Base-by-base conservation (phyloP, 2,888 invertebrate species). In the Nebria brevicollis region DNA sequence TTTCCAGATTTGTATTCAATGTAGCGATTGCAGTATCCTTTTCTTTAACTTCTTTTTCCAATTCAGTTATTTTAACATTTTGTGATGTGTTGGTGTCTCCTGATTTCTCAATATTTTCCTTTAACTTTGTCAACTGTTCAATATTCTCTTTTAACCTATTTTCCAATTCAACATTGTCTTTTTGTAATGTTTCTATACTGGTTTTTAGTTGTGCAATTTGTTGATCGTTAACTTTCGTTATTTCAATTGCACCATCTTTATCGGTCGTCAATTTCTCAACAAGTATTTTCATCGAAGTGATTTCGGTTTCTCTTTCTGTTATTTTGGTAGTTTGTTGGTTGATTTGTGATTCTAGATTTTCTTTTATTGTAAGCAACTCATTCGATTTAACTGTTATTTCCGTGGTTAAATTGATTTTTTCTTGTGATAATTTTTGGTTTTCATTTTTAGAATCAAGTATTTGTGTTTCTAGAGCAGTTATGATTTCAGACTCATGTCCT, bases 1-100 rank as follows among this genome's bases (percentile, higher is more conserved):
- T 80, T 75, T 86, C 85, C 84, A 90, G 90, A 73, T 90, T 89
- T 85, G 89, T 89, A n/a, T 85, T 84, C 77, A 90, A 83, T 26
- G 84, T 83, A 34, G 87, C 84, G 82, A 89, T 86, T 86, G 90
- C 89, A 85, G 88, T 88, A 85, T 88, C 88, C 42, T 90, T 83
- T 66, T 85, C 85, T 83, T 90, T 89, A 81, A 91, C 84, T 83
- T 90, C 88, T 73, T 84, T 84, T 79, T 89, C 85, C 83, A 91
- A 90, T 83, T 89, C 89, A 83, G 89, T 90, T 41, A 91, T 83
- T 77, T 90, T 85, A 13, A 88, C 87, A 87, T 89, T 90, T 87
- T 90, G 91, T 0, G 89, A 87, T 2, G 89, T 87, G 77, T 89
- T 89, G 86, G 90, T 90, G 78, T 89, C 88, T 84, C 89, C 76